Percentiles rank a stretch among this genome's conserved stretches.
These are phyloP conservation scores for Cordilura impudica DNA, from an alignment of 2,888 invertebrate species.

Conservation along the genomic window DNA sequence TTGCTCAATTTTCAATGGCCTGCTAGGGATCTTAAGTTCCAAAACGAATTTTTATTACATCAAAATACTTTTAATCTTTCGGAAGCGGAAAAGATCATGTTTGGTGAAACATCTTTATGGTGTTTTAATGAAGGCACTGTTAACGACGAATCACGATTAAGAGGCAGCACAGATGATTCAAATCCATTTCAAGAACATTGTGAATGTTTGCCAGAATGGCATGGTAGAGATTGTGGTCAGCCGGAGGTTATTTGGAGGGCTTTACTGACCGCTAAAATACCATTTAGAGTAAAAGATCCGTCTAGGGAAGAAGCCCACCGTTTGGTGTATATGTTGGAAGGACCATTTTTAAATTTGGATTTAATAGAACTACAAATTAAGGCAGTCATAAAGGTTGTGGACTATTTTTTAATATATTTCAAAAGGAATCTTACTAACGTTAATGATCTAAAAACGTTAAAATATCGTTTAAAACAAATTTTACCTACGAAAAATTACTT, in stretches of 20 bases:
- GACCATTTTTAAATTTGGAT: conserved; percentile 79
- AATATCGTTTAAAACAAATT: conserved; percentile 69
- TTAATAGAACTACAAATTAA: conserved; percentile 82
- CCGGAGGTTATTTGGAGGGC: conserved; percentile 84
- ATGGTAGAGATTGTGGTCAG: conserved; percentile 83
- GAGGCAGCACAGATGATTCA: conserved; percentile 25
- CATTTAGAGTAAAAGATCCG: conserved; percentile 67
- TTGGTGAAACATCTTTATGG: conserved; percentile 67
- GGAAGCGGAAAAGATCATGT: conserved; percentile 41
- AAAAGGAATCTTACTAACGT: conserved; percentile 31
- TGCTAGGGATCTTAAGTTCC: conserved; percentile 54
- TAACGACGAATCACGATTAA: conserved; percentile 61
- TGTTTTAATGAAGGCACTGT: conserved; percentile 72
- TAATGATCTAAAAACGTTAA: conserved; percentile 70
- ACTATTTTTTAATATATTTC: conserved; percentile 81
- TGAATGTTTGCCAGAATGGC: conserved; percentile 82
- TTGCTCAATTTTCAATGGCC: conserved; percentile 44
- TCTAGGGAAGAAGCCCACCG: conserved; percentile 73
- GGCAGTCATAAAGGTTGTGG: conserved; percentile 81
- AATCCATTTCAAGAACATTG: conserved; percentile 75
- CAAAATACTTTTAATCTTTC: conserved; percentile 32
- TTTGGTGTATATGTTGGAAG: conserved; percentile 80
- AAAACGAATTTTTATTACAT: conserved; percentile 43
- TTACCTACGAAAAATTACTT: conserved; percentile 66
- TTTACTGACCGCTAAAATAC: conserved; percentile 79